Conservation (phyloP, 2,113 vertebrate species). For the Irena cyanogastra region DNA sequence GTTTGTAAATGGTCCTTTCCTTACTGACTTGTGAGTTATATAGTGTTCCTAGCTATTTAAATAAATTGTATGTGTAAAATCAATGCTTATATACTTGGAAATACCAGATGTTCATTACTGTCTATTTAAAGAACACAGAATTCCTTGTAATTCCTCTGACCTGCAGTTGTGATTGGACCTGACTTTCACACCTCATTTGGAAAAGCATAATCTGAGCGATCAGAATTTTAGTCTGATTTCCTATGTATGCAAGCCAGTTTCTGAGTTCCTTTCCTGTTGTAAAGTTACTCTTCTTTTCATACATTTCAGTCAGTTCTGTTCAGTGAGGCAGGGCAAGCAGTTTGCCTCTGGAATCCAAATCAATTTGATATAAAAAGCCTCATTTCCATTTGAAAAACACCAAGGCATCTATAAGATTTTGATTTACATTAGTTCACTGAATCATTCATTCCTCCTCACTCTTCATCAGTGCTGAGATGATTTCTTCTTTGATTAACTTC, state of each 20-base stretch:
- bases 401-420: slow-evolving; percentile 31
- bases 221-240: not conserved
- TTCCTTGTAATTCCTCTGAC: not conserved
- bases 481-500: slow-evolving; percentile 57
- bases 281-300: not conserved
- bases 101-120: not conserved
- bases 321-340: not conserved
- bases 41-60: not conserved
- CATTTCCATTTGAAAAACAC: slow-evolving; percentile 62
- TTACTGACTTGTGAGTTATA: not conserved
- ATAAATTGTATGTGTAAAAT: not conserved
- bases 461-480: slow-evolving; percentile 27
- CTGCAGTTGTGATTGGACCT: not conserved
- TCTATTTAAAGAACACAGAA: not conserved
- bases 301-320: not conserved
- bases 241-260: not conserved
- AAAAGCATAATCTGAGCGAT: not conserved
- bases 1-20: not conserved
- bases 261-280: not conserved
- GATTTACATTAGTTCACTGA: slow-evolving; percentile 54
- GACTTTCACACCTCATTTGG: not conserved
- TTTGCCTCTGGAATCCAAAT: slow-evolving; percentile 55
- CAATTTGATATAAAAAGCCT: slow-evolving; percentile 41
- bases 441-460: slow-evolving; percentile 37
- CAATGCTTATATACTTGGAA: not conserved